Base-by-base conservation (phyloP, 2,797 vertebrate genomes). In the Pteronotus mesoamericanus region DNA sequence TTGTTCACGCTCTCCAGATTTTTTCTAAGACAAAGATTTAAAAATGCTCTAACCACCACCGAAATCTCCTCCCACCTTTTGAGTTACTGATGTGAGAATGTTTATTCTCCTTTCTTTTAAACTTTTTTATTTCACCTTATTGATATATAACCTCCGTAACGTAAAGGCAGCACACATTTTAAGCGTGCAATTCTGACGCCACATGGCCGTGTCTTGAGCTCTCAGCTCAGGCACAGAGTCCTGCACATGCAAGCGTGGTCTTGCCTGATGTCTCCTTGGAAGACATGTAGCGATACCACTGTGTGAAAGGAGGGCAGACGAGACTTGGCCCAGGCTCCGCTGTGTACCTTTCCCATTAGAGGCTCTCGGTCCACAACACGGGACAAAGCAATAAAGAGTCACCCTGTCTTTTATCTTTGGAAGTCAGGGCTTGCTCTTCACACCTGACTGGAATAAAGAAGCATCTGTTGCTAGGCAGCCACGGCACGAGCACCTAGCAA, bases 381-480 rank as follows among this genome's bases (percentile, higher is more conserved):
- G 48, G n/a, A 95, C 89, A 98, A 97, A 96, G 77, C 34, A 98
- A 96, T 98, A 98, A 97, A 97, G 98, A 97, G 82, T 98, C 85
- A 85, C 90, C n/a, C 42, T 83, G 89, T 69, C 72, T 93, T 96
- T 97, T 97, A 88, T 96, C 95, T 97, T 55, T 97, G 78, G 96
- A 96, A 97, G 97, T 93, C 82, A 94, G 95, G 96, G 97, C 98
- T 98, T 98, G 96, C 96, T 97, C 97, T 97, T 98, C 96, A 97
- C 98, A 99, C 94, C 97, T 98, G 98, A 97, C 37, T 80, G 89
- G 97, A 99, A 98, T 97, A 98, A 98, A 98, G 98, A 98, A 98
- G 97, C 95, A 96, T 96, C 96, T 98, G 99, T 99, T 99, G 98
- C 99, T 98, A 98, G 98, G 99, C 98, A 99, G 98, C 98, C 0